A percentile compares a stretch with the other conserved stretches of the same genome.
Evolutionary conservation across 2,888 invertebrate species (phyloP).

Genomic region (Cantharis lateralis): DNA sequence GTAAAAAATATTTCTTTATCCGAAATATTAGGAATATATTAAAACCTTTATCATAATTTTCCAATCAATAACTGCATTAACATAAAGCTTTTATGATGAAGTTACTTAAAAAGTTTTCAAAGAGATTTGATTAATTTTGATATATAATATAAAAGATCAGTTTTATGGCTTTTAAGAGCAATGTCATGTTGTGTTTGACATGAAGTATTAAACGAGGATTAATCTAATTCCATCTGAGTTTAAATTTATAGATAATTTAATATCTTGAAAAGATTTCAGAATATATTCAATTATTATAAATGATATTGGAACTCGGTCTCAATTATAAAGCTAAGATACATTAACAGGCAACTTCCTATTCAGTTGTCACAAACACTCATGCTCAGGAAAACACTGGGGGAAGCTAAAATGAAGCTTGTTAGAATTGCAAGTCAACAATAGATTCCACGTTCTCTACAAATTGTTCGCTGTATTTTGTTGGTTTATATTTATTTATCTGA

Average conservation of each 20-base stretch:
- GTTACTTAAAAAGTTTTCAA: neutral
- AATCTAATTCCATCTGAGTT: slow-evolving; percentile 6
- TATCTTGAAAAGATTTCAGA: neutral
- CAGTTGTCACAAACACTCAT: slow-evolving; percentile 33
- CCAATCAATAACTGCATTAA: neutral
- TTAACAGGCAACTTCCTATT: slow-evolving; percentile 28
- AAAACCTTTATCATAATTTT: neutral
- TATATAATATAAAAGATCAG: neutral
- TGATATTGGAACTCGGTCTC: slow-evolving; percentile 25
- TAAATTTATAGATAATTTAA: slow-evolving; percentile 12
- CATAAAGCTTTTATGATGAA: neutral
- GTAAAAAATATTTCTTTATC: neutral
- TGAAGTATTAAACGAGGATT: slow-evolving; percentile 9
- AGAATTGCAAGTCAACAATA: slow-evolving; percentile 31
- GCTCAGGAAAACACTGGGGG: slow-evolving; percentile 23
- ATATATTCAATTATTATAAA: slow-evolving; percentile 6
- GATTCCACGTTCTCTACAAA: slow-evolving; percentile 11
- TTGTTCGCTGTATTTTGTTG: neutral
- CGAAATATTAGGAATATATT: neutral
- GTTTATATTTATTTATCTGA: neutral
- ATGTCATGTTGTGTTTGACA: slow-evolving; percentile 1
- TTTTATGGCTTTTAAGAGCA: neutral
- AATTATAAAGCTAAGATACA: slow-evolving; percentile 27
- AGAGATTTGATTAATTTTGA: neutral
- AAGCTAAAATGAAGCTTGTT: slow-evolving; percentile 29